These are phyloP conservation scores for Amyelois transitella DNA, from an alignment of 1,140 invertebrate genomes.

Conservation along the genomic window DNA sequence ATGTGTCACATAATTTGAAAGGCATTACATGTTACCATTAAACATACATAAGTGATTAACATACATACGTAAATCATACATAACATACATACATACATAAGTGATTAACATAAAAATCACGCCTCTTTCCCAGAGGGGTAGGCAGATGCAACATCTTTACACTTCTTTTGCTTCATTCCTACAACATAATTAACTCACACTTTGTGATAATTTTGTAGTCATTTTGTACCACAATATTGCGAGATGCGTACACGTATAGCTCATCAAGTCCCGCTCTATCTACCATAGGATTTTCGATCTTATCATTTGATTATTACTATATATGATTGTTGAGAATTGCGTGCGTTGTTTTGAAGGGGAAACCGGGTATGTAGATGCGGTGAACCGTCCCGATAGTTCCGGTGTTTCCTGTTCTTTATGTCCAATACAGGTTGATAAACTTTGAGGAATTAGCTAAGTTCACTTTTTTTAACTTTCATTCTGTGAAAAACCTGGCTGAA, in stretches of 20 bases:
- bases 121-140: too few species aligned
- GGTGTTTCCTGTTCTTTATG: conserved; percentile 34
- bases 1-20: too few species aligned
- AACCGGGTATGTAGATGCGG: conserved; percentile 11
- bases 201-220: conserved; percentile 21
- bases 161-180: too few species aligned
- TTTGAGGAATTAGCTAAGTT: too few species aligned
- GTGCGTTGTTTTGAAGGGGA: neutral
- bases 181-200: neutral
- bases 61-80: too few species aligned
- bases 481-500: too few species aligned
- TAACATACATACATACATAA: too few species aligned
- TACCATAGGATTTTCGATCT: neutral
- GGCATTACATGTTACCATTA: too few species aligned
- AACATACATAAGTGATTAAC: too few species aligned
- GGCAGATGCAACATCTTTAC: too few species aligned
- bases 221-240: conserved; percentile 25
- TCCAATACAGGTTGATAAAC: conserved; percentile 3
- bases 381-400: conserved; percentile 38
- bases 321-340: neutral
- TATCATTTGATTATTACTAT: neutral
- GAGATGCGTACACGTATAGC: conserved; percentile 17
- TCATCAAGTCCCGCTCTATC: neutral
- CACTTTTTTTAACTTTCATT: too few species aligned
- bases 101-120: too few species aligned